Base-by-base conservation (phyloP, 1,140 invertebrate genomes). In the Drosophila navojoa region DNA sequence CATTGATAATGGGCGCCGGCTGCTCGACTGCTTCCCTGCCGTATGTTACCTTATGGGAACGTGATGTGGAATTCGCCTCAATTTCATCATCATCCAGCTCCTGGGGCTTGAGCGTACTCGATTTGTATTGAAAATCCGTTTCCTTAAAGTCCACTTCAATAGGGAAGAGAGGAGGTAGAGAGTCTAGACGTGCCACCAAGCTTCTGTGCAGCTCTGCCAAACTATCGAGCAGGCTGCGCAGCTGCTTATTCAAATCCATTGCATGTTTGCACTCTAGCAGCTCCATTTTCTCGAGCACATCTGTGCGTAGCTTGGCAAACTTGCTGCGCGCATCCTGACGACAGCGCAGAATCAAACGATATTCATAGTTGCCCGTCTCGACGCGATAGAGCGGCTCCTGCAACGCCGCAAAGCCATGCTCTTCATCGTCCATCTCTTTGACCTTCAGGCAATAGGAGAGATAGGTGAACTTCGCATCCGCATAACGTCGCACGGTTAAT, bases 281-380 rank as follows among this genome's bases (percentile, higher is more conserved):
- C 93, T 99, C 98, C 80, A 99, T 94, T 93, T 99, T 99, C 0
- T 99, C 97, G 5, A 99, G 93, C 0, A 99, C 98, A 93, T 99
- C 98, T 0, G 97, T 96, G 52, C 99, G 93, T 25, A 99, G 93
- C 79, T 97, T 96, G 13, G 98, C 98, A 93, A 99, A 99, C 84
- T 96, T 95, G 0, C 94, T 93, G 68, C 98, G 93, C 0, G 98
- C 98, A 77, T 99, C 97, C 94, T 99, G 98, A 29, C 99, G 95
- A 93, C 98, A 99, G 57, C 98, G 94, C 5, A 99, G 92, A 42
- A 99, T 96, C 57, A 99, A 92, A 95, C 98, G 95, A 91, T 99
- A 99, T 92, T 99, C 98, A 93, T 99, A 99, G 92, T 99, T 99
- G 58, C 98, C 98, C 5, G 99, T 99, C 93, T 99, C 98, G 0